Evolutionary conservation across 1,140 invertebrate genomes (phyloP).

Genomic region (Paracyclopina nana): DNA sequence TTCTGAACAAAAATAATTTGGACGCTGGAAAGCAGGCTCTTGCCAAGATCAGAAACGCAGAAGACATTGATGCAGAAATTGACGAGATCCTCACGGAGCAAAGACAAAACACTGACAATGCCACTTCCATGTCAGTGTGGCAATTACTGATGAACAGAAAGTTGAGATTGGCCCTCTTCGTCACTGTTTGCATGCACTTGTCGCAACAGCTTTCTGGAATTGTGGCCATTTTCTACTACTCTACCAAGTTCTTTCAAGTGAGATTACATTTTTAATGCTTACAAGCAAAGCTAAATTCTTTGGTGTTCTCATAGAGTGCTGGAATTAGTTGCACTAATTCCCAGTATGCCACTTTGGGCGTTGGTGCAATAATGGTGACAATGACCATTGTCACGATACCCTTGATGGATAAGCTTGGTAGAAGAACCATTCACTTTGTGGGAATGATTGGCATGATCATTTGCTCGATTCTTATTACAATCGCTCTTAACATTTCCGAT

Average conservation of each 20-base stretch:
- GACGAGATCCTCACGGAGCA: slow-evolving; percentile 50
- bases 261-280: no score
- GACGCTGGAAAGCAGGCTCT: slow-evolving; percentile 50
- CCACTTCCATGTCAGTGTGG: slow-evolving; percentile 43
- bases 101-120: slow-evolving; percentile 47
- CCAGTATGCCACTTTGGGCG: slow-evolving; percentile 59
- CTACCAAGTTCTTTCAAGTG: slow-evolving; percentile 53
- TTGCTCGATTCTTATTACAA: slow-evolving; percentile 42
- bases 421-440: slow-evolving; percentile 51
- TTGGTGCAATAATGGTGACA: slow-evolving; percentile 63
- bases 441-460: slow-evolving; percentile 53
- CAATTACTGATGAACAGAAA: slow-evolving; percentile 45
- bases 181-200: slow-evolving; percentile 60
- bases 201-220: slow-evolving; percentile 76
- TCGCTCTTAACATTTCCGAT: slow-evolving; percentile 23
- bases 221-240: slow-evolving; percentile 72
- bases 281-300: no score
- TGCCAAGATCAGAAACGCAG: slow-evolving; percentile 48
- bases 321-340: slow-evolving; percentile 36
- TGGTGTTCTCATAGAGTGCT: no score
- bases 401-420: slow-evolving; percentile 58
- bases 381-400: slow-evolving; percentile 70
- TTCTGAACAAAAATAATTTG: slow-evolving; percentile 49
- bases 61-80: slow-evolving; percentile 60
- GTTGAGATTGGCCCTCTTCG: slow-evolving; percentile 52